Percentiles rank a stretch among this genome's conserved stretches.
Conservation (phyloP, 2,113 vertebrate genomes). For the Brachyhypopomus occidentalis region DNA sequence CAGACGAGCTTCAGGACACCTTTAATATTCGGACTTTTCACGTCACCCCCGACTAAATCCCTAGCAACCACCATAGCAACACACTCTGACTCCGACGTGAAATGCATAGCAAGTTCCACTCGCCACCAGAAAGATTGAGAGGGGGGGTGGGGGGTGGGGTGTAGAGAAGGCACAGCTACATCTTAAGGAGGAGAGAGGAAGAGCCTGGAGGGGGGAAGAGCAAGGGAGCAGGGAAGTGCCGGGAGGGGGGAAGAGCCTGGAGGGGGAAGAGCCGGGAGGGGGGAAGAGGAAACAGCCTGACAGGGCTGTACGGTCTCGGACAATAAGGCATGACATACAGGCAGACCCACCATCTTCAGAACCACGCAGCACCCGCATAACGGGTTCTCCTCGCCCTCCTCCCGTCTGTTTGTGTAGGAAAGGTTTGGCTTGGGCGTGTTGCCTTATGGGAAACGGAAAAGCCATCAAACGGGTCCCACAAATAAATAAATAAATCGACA, state of each 20-base stretch:
- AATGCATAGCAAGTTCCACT: conserved; percentile 75
- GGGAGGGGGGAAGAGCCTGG: too few species aligned
- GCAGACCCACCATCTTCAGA: background rate
- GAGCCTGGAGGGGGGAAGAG: too few species aligned
- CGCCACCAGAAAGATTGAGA: conserved; percentile 62
- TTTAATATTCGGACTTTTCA: conserved; percentile 81
- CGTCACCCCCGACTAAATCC: conserved; percentile 78
- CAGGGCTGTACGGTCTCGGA: conserved; percentile 16
- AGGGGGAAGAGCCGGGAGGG: too few species aligned
- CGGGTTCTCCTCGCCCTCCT: background rate
- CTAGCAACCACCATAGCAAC: conserved; percentile 84
- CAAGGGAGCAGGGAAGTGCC: too few species aligned
- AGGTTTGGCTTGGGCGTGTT: background rate
- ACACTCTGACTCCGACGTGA: conserved; percentile 75
- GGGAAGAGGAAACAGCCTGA: too few species aligned
- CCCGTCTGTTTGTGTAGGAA: background rate
- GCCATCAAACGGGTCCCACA: conserved; percentile 6
- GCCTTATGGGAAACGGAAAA: conserved; percentile 1
- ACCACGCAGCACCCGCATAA: background rate
- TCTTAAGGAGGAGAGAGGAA: conserved; percentile 57
- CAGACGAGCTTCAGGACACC: conserved; percentile 74
- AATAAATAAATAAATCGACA: background rate
- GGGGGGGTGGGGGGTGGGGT: conserved; percentile 39
- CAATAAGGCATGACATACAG: conserved; percentile 10
- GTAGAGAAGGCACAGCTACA: conserved; percentile 51